A percentile compares a stretch with the other conserved stretches of the same genome.
phyloP scores from a whole-genome alignment of 2,113 vertebrate genomes.

The Formicarius rufipectus region DNA sequence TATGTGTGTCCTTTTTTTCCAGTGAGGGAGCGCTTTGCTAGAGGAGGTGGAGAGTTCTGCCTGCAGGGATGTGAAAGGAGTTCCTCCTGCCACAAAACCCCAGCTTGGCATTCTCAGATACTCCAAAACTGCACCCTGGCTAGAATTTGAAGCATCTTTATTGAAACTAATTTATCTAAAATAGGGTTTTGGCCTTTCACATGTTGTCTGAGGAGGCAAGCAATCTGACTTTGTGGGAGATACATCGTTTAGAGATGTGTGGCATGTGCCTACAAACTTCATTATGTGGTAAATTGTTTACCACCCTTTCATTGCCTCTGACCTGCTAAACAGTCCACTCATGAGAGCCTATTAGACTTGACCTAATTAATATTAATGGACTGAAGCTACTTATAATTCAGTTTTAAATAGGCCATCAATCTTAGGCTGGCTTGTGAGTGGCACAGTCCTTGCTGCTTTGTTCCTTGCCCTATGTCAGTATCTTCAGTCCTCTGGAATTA shows the following conservation, averaged over 20 bases:
- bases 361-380: constrained; percentile 59
- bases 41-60: background rate
- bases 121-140: background rate
- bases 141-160: background rate
- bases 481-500: background rate
- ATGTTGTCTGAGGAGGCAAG: background rate
- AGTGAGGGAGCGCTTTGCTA: background rate
- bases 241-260: background rate
- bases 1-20: background rate
- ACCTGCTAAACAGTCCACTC: constrained; percentile 48
- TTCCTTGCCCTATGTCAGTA: background rate
- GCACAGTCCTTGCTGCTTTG: background rate
- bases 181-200: background rate
- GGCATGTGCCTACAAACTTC: background rate
- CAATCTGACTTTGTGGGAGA: background rate
- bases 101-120: background rate
- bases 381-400: background rate
- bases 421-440: background rate
- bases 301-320: constrained; percentile 23
- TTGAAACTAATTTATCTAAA: background rate
- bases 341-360: constrained; percentile 35
- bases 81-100: background rate
- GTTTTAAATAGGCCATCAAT: constrained; percentile 37
- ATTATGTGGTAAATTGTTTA: background rate
- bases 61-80: background rate